These are phyloP conservation scores for Pyrrhosoma nymphula DNA, from an alignment of 2,888 invertebrate species.

Conservation along the genomic window DNA sequence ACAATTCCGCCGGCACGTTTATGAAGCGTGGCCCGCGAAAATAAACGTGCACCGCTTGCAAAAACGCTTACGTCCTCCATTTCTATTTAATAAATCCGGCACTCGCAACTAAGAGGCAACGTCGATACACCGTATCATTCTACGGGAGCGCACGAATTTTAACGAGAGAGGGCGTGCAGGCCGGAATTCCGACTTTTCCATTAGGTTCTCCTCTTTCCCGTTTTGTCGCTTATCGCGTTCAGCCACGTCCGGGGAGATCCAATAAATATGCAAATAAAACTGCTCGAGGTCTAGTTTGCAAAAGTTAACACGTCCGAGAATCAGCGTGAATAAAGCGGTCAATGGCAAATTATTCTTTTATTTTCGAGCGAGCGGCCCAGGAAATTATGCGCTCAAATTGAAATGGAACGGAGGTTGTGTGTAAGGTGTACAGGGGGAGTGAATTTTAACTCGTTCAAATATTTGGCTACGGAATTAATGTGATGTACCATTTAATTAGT, in stretches of 20 bases:
- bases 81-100: background rate
- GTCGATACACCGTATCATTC: background rate
- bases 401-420: background rate
- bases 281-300: background rate
- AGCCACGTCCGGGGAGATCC: background rate
- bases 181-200: background rate
- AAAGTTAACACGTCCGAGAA: background rate
- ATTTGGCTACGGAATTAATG: background rate
- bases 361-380: background rate
- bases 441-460: background rate
- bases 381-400: background rate
- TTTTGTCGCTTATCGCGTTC: background rate
- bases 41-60: background rate
- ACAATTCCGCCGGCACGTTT: too few relatives aligned
- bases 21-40: background rate
- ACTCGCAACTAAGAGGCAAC: background rate
- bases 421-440: background rate
- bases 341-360: background rate
- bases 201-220: background rate
- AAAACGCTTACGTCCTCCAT: background rate
- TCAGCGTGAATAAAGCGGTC: background rate
- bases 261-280: conserved; percentile 8
- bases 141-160: background rate
- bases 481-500: background rate
- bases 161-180: background rate